Conservation (phyloP, 2,797 vertebrate species). For the Echiichthys vipera region DNA sequence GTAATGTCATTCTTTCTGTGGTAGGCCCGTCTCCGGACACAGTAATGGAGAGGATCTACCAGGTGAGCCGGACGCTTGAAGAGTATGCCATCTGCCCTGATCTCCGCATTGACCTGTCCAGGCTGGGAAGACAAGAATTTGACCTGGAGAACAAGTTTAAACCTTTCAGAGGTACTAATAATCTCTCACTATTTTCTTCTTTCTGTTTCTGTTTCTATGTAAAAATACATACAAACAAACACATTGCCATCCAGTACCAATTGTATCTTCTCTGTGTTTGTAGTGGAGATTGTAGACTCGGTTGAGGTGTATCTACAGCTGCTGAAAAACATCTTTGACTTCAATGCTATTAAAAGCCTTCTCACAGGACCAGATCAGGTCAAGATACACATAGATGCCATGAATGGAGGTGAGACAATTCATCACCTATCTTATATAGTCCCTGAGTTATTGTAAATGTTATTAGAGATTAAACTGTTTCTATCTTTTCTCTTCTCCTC, state of each 20-base stretch:
- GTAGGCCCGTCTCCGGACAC: conserved; percentile 94
- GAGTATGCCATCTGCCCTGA: conserved; percentile 97
- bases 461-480: background rate
- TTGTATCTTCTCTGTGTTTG: conserved; percentile 29
- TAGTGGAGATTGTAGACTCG: conserved; percentile 98
- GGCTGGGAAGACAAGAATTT: conserved; percentile 96
- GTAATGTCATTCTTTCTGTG: background rate
- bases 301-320: conserved; percentile 97
- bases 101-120: conserved; percentile 94
- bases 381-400: conserved; percentile 96
- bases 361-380: conserved; percentile 93
- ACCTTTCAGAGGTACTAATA: conserved; percentile 93
- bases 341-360: conserved; percentile 92
- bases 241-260: background rate
- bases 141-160: conserved; percentile 99
- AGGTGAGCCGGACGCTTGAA: conserved; percentile 97
- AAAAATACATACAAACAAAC: conserved; percentile 1
- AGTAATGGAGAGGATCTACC: conserved; percentile 94
- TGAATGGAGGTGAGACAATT: conserved; percentile 92
- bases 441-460: background rate
- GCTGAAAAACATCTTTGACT: conserved; percentile 95
- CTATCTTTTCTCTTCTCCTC: conserved; percentile 8
- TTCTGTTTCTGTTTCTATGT: background rate
- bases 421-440: background rate
- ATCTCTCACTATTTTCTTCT: background rate